These are phyloP conservation scores for Lapara coniferarum DNA, from an alignment of 2,888 invertebrate species.

Conservation along the genomic window DNA sequence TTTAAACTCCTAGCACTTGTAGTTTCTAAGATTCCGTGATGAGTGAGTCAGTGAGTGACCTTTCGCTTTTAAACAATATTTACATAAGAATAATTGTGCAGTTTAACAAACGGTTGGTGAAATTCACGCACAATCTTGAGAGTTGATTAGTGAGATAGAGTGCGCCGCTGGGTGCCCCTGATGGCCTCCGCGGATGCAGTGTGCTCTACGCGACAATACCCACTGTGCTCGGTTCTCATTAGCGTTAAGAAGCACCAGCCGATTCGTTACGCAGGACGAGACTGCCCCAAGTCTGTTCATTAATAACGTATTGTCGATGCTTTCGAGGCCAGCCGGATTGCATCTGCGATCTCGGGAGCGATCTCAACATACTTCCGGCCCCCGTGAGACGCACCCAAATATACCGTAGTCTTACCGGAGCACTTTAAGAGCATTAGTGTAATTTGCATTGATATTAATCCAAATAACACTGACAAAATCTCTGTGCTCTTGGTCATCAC, in stretches of 20 bases:
- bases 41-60: no score
- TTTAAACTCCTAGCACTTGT: no score
- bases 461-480: no score
- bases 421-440: neutral
- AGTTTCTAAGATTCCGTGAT: no score
- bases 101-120: constrained; percentile 27
- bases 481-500: no score
- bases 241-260: constrained; percentile 59
- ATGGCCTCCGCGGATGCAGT: constrained; percentile 46
- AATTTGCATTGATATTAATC: no score
- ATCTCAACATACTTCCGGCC: constrained; percentile 62
- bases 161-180: constrained; percentile 43
- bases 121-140: constrained; percentile 40
- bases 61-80: no score
- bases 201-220: constrained; percentile 56
- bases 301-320: constrained; percentile 74
- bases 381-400: constrained; percentile 30
- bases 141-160: constrained; percentile 44
- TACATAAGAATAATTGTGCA: constrained; percentile 29
- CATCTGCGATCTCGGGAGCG: constrained; percentile 58
- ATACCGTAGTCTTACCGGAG: neutral
- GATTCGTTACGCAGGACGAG: constrained; percentile 66
- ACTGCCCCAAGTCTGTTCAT: constrained; percentile 50
- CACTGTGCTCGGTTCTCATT: constrained; percentile 61
- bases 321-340: constrained; percentile 56